phyloP scores from a whole-genome alignment of 2,113 vertebrate genomes.

The Glaucidium brasilianum region DNA sequence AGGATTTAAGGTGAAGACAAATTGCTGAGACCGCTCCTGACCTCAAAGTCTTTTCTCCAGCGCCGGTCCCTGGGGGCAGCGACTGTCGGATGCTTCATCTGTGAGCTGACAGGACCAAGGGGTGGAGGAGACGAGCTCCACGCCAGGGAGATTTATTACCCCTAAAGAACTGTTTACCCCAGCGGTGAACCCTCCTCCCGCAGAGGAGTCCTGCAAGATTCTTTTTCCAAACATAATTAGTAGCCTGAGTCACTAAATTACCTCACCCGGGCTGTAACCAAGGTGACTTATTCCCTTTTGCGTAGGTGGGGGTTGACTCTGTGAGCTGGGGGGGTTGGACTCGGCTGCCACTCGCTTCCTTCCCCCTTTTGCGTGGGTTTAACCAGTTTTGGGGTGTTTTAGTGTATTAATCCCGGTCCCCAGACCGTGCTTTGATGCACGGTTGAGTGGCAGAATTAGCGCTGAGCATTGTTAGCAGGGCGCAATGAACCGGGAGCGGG shows the following conservation, averaged over 20 bases:
- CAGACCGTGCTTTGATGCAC: accelerated
- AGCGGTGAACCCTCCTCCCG: neutral
- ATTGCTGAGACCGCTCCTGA: neutral
- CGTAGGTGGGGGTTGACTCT: accelerated
- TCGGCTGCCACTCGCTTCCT: accelerated
- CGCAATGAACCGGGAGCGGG: accelerated
- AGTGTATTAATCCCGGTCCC: accelerated
- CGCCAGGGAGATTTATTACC: too few species aligned
- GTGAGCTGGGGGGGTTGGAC: neutral
- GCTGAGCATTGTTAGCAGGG: accelerated
- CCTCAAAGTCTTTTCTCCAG: neutral
- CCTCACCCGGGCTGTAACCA: accelerated
- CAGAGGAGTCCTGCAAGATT: neutral
- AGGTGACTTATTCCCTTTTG: neutral
- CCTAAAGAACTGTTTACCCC: too few species aligned
- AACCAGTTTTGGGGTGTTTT: neutral
- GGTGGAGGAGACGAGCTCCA: accelerated
- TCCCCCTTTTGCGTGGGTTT: too few species aligned
- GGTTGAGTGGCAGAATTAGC: accelerated
- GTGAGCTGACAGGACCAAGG: accelerated
- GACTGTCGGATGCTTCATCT: accelerated
- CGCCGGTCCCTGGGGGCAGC: accelerated
- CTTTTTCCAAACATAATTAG: neutral
- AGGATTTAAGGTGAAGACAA: neutral
- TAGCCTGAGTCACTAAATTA: neutral